A percentile compares a stretch with the other conserved stretches of the same genome.
Evolutionary conservation across 2,113 vertebrate species (phyloP).

Genomic region (Misgurnus mizolepis): DNA sequence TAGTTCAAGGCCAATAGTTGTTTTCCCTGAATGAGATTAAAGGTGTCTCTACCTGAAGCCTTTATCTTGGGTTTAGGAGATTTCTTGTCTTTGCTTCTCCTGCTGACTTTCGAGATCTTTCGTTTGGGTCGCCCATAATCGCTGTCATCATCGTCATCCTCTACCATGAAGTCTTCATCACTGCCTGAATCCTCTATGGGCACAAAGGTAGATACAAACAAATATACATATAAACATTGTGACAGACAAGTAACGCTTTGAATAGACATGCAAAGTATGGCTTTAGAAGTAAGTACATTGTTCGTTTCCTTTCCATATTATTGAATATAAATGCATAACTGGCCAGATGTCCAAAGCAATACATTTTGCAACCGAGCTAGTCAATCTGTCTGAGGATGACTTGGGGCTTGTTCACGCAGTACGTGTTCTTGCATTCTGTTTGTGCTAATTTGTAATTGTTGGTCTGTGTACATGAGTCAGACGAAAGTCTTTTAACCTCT

Average conservation of each 20-base stretch:
- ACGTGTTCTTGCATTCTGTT: background rate
- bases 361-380: too few species aligned
- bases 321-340: too few species aligned
- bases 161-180: conserved; percentile 95
- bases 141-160: conserved; percentile 94
- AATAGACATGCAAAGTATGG: too few species aligned
- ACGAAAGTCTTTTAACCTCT: too few species aligned
- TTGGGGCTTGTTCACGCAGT: too few species aligned
- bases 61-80: conserved; percentile 96
- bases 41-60: conserved; percentile 86
- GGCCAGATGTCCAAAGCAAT: too few species aligned
- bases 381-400: too few species aligned
- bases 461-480: too few species aligned
- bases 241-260: too few species aligned
- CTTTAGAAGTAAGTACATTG: too few species aligned
- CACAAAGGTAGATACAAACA: background rate
- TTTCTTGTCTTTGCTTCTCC: conserved; percentile 94
- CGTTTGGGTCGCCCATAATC: conserved; percentile 97
- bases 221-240: background rate
- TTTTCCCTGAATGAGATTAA: background rate
- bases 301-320: too few species aligned
- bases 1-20: too few species aligned
- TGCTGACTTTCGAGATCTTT: conserved; percentile 91
- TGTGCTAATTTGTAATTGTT: background rate
- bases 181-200: conserved; percentile 90